Percentiles rank a stretch among this genome's conserved stretches.
These are phyloP conservation scores for Acanthococcus lagerstroemiae DNA, from an alignment of 2,888 invertebrate genomes.

Conservation along the genomic window DNA sequence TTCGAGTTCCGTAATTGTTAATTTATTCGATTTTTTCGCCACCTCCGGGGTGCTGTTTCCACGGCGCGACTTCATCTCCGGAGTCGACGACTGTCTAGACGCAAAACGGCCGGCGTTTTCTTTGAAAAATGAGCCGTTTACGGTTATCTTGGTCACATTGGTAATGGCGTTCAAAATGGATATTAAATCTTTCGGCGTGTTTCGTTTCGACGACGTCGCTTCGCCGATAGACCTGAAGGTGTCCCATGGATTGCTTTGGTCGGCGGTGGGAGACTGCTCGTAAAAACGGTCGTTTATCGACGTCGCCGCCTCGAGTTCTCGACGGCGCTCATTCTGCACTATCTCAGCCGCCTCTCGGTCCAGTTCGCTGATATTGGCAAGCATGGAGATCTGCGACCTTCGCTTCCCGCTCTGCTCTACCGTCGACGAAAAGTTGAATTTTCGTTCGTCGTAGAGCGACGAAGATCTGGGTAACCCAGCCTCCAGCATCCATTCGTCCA, in stretches of 20 bases:
- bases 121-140: slow-evolving; percentile 45
- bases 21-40: not conserved
- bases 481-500: slow-evolving; percentile 24
- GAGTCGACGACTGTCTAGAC: too few relatives aligned
- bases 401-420: slow-evolving; percentile 37
- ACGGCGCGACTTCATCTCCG: not conserved
- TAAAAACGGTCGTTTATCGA: slow-evolving; percentile 40
- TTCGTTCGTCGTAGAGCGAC: not conserved
- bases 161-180: slow-evolving; percentile 54
- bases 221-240: slow-evolving; percentile 38
- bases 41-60: not conserved
- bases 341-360: slow-evolving; percentile 70
- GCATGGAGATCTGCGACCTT: slow-evolving; percentile 50
- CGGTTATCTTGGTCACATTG: slow-evolving; percentile 48
- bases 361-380: slow-evolving; percentile 67
- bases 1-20: not conserved
- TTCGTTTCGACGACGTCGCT: slow-evolving; percentile 39
- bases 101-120: not conserved
- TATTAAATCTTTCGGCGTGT: slow-evolving; percentile 48
- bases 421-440: not conserved
- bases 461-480: slow-evolving; percentile 13
- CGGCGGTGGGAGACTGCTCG: slow-evolving; percentile 20
- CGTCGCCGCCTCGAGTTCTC: slow-evolving; percentile 32
- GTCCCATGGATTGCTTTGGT: not conserved
- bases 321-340: slow-evolving; percentile 47